Evolutionary conservation across 1,140 invertebrate species (phyloP).

Genomic region (Drosophila tristis): DNA sequence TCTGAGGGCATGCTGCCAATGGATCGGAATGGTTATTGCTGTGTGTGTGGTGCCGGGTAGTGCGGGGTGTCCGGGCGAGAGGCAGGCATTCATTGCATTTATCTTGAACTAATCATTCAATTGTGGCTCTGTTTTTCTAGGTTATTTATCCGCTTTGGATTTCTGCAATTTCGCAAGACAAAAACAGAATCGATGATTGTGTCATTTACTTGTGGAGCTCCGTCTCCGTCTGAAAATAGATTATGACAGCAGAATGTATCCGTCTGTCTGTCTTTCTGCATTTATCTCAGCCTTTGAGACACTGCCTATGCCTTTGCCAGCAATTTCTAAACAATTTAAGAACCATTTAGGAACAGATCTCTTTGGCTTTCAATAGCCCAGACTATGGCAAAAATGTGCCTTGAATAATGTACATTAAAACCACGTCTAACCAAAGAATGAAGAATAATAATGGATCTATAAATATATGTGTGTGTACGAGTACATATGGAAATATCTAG

Average conservation of each 20-base stretch:
- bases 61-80: neutral
- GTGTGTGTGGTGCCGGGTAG: neutral
- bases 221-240: no score
- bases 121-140: conserved; percentile 40
- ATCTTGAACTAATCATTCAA: conserved; percentile 52
- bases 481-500: no score
- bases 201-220: conserved; percentile 5
- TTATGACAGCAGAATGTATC: no score
- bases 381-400: no score
- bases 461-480: no score
- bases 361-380: no score
- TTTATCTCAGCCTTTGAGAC: conserved; percentile 31
- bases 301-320: no score
- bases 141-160: conserved; percentile 43
- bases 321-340: no score
- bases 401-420: no score
- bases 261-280: conserved; percentile 6
- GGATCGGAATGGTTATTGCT: conserved; percentile 40
- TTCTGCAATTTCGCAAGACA: conserved; percentile 45
- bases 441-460: no score
- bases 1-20: conserved; percentile 34
- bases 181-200: conserved; percentile 33
- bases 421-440: no score
- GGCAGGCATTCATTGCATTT: conserved; percentile 31
- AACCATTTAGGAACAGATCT: no score